Evolutionary conservation across 2,888 invertebrate species (phyloP).

Genomic region (Tipula confusa): DNA sequence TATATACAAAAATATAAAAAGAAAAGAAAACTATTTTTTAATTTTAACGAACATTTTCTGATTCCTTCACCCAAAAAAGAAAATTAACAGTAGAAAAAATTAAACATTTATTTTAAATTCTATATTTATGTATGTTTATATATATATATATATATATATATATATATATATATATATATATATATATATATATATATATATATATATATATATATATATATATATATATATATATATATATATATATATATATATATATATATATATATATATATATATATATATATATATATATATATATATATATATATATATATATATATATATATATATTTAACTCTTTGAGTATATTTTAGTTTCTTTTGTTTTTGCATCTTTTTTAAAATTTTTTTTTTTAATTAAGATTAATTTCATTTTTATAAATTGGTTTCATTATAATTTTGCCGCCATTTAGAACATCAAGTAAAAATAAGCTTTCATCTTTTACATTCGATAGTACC

Average conservation of each 20-base stretch:
- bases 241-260: too few relatives aligned
- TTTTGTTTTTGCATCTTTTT: background rate
- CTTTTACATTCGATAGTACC: constrained; percentile 75
- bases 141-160: background rate
- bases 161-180: too few relatives aligned
- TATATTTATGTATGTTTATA: background rate
- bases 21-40: too few relatives aligned
- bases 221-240: too few relatives aligned
- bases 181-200: too few relatives aligned
- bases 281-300: too few relatives aligned
- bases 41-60: background rate
- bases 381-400: constrained; percentile 3
- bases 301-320: too few relatives aligned
- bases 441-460: constrained; percentile 53
- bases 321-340: too few relatives aligned
- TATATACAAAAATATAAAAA: too few relatives aligned
- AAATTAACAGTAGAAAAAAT: background rate
- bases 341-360: background rate
- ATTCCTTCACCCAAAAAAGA: background rate
- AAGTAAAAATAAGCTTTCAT: constrained; percentile 67
- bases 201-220: too few relatives aligned
- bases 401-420: constrained; percentile 43
- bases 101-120: background rate
- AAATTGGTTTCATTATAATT: constrained; percentile 51
- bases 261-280: too few relatives aligned